These are phyloP conservation scores for Cacoxenus indagator DNA, from an alignment of 2,888 invertebrate species.

Conservation along the genomic window DNA sequence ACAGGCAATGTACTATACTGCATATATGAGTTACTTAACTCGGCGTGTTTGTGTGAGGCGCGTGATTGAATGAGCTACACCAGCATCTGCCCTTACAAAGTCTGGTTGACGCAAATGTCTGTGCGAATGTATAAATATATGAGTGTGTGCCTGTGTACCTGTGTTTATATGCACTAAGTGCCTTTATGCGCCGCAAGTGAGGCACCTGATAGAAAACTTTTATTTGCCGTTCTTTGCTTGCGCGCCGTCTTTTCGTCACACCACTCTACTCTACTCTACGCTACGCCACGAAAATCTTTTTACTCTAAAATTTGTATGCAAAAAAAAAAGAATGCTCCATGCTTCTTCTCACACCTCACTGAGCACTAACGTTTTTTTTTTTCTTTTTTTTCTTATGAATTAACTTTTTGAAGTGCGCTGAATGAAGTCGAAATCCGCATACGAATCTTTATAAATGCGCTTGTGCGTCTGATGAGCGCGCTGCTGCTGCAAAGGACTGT, in stretches of 20 bases:
- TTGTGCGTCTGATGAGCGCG: background rate
- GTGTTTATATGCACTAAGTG: constrained; percentile 43
- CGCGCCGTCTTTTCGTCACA: no score
- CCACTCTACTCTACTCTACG: no score
- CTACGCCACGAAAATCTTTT: no score
- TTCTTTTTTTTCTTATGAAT: constrained; percentile 9
- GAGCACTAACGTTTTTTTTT: background rate
- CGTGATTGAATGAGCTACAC: no score
- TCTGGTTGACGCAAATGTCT: background rate
- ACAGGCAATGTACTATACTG: background rate
- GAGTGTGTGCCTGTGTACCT: background rate
- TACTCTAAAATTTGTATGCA: background rate
- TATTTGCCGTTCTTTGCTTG: constrained; percentile 40
- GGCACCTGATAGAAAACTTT: constrained; percentile 62
- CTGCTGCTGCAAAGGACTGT: background rate
- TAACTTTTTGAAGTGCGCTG: constrained; percentile 3
- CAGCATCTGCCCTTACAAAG: no score
- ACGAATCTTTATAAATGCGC: constrained; percentile 1
- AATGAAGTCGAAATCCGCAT: background rate
- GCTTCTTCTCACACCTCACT: background rate
- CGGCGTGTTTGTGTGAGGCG: background rate
- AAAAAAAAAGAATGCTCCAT: background rate
- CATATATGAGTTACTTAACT: background rate
- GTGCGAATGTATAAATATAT: background rate
- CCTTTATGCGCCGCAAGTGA: constrained; percentile 57